Conservation (phyloP, 2,113 vertebrate genomes). For the Thomomys bottae region DNA sequence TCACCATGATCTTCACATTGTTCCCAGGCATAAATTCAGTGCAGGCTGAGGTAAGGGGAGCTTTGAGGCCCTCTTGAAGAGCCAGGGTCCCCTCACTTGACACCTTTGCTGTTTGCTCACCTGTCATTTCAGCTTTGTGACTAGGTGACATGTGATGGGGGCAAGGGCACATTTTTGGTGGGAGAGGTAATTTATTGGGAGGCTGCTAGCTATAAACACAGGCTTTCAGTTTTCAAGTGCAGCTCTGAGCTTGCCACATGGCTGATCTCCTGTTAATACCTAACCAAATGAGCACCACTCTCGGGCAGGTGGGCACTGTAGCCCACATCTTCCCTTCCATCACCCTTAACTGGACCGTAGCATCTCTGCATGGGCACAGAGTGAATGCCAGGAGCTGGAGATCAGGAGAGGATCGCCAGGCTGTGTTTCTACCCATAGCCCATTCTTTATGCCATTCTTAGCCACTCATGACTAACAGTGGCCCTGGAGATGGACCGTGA, state of each 20-base stretch:
- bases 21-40: conserved; percentile 60
- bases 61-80: not conserved
- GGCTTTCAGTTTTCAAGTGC: conserved; percentile 57
- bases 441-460: not conserved
- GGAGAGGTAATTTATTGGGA: conserved; percentile 76
- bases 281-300: conserved; percentile 54
- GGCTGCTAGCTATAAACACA: conserved; percentile 77
- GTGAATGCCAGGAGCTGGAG: not conserved
- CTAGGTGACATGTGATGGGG: conserved; percentile 58
- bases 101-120: conserved; percentile 54
- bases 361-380: not conserved
- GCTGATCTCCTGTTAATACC: conserved; percentile 52
- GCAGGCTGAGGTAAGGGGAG: not conserved
- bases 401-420: fast-evolving
- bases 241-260: conserved; percentile 7
- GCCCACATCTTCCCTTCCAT: not conserved
- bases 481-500: fast-evolving
- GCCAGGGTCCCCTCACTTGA: not conserved
- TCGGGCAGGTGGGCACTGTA: not conserved
- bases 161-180: conserved; percentile 57
- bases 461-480: fast-evolving
- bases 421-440: not conserved
- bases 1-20: conserved; percentile 18
- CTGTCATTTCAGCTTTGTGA: conserved; percentile 74
- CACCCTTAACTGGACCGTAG: not conserved